These are phyloP conservation scores for Watsonalla cultraria DNA, from an alignment of 2,888 invertebrate genomes.

Conservation along the genomic window DNA sequence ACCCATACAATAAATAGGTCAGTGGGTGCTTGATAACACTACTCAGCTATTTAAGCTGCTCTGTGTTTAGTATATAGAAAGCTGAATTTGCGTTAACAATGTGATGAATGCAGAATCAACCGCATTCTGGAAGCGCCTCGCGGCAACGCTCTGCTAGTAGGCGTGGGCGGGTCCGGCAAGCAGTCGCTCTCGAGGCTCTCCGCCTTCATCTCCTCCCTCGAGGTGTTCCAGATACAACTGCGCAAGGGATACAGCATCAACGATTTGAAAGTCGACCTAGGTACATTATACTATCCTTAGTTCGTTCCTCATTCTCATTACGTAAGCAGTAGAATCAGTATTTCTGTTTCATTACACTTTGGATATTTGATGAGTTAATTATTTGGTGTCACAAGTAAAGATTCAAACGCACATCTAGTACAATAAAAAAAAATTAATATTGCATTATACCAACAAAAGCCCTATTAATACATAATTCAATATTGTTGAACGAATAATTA, in stretches of 20 bases:
- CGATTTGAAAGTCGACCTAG: conserved; percentile 86
- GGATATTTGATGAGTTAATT: too few species aligned
- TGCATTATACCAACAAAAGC: too few species aligned
- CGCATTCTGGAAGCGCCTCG: conserved; percentile 94
- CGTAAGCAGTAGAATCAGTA: conserved; percentile 2
- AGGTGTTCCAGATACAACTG: conserved; percentile 96
- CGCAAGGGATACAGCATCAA: conserved; percentile 90
- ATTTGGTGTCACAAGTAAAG: too few species aligned
- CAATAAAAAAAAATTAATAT: too few species aligned
- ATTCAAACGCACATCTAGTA: too few species aligned
- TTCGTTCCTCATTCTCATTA: not conserved
- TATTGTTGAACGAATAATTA: too few species aligned
- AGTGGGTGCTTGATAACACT: too few species aligned
- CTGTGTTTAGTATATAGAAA: not conserved
- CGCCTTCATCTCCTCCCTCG: conserved; percentile 92
- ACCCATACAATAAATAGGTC: too few species aligned
- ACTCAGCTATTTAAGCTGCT: too few species aligned
- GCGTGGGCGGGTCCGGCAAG: conserved; percentile 97
- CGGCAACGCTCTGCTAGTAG: conserved; percentile 94
- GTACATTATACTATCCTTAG: conserved; percentile 23
- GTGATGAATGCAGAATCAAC: conserved; percentile 81
- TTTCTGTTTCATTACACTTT: too few species aligned
- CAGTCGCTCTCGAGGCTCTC: conserved; percentile 94
- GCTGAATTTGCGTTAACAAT: not conserved
- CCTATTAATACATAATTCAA: too few species aligned